Conservation (phyloP, 2,113 vertebrate species). For the Oxygymnocypris stewartii region DNA sequence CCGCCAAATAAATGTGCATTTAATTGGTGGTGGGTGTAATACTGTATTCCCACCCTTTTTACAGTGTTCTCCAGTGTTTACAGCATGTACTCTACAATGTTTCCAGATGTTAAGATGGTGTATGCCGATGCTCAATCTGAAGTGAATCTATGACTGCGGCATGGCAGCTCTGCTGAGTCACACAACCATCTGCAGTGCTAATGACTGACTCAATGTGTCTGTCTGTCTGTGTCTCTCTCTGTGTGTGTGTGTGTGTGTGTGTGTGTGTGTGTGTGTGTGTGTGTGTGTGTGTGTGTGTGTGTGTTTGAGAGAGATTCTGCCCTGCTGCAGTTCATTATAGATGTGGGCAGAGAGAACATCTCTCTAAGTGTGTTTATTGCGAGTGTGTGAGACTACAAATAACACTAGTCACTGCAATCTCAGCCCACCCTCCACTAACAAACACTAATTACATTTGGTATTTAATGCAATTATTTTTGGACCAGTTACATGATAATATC, state of each 20-base stretch:
- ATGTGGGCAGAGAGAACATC: conserved; percentile 10
- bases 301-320: background rate
- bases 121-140: background rate
- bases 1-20: background rate
- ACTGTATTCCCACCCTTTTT: background rate
- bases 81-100: background rate
- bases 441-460: background rate
- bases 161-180: conserved; percentile 33
- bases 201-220: background rate
- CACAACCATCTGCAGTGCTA: conserved; percentile 19
- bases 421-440: background rate
- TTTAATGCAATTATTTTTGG: background rate
- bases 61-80: background rate
- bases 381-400: background rate
- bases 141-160: background rate
- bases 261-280: background rate
- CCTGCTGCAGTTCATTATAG: background rate
- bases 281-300: background rate
- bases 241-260: background rate
- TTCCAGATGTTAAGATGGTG: background rate
- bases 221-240: background rate
- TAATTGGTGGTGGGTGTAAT: background rate
- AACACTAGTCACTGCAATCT: background rate
- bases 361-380: background rate
- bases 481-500: background rate